Evolutionary conservation across 2,888 invertebrate genomes (phyloP).

Genomic region (Creontiades dilutus): DNA sequence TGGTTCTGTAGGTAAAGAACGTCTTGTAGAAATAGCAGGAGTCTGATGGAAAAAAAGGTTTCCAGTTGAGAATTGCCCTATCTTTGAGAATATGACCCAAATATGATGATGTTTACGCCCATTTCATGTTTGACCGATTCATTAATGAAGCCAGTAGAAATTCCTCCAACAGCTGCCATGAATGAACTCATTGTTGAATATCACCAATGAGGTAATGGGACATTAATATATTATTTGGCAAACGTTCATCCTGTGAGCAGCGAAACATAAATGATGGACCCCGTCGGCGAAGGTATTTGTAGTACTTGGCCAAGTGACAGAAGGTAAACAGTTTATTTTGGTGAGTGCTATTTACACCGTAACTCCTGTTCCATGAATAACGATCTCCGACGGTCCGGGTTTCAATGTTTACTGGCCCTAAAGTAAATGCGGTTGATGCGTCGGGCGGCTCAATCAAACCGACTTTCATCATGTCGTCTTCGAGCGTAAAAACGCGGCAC

Average conservation of each 20-base stretch:
- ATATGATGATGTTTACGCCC: too few relatives aligned
- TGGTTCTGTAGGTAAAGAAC: too few relatives aligned
- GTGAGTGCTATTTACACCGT: slow-evolving; percentile 57
- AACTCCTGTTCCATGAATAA: slow-evolving; percentile 34
- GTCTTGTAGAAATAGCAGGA: too few relatives aligned
- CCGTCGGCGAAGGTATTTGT: slow-evolving; percentile 44
- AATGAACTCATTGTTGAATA: slow-evolving; percentile 1
- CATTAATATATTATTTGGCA: not conserved
- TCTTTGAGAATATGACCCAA: too few relatives aligned
- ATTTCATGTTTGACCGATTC: too few relatives aligned
- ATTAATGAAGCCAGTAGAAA: not conserved
- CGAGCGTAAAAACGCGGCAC: not conserved
- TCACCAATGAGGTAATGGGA: not conserved
- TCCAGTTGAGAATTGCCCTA: too few relatives aligned
- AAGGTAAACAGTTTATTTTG: slow-evolving; percentile 67
- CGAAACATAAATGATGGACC: slow-evolving; percentile 48
- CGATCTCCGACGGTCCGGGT: slow-evolving; percentile 41
- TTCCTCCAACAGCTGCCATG: not conserved
- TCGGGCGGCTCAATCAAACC: not conserved
- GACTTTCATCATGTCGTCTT: not conserved
- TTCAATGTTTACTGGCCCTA: slow-evolving; percentile 9
- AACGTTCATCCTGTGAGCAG: not conserved
- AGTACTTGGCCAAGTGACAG: slow-evolving; percentile 62
- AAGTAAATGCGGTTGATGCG: slow-evolving; percentile 29
- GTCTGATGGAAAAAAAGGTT: too few relatives aligned